A percentile compares a stretch with the other conserved stretches of the same genome.
These are phyloP conservation scores for Tenthredo mesomela DNA, from an alignment of 2,888 invertebrate species.

Conservation along the genomic window DNA sequence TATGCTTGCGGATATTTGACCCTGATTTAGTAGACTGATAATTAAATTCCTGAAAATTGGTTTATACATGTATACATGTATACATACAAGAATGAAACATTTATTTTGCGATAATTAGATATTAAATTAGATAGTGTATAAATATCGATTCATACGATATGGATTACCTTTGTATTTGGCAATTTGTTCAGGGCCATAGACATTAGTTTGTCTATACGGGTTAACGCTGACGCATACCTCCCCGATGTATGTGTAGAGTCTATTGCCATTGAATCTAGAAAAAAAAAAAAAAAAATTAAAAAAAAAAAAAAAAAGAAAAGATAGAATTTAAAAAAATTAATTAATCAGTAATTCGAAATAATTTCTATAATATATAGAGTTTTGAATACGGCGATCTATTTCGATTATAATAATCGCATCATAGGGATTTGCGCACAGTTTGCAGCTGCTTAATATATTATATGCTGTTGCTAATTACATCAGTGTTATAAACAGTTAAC, in stretches of 20 bases:
- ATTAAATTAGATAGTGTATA: background rate
- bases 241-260: slow-evolving; percentile 99
- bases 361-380: background rate
- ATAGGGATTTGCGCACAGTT: background rate
- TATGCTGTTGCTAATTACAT: background rate
- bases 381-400: background rate
- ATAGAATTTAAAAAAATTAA: background rate
- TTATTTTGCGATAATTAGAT: background rate
- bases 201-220: slow-evolving; percentile 95
- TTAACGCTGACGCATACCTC: slow-evolving; percentile 99
- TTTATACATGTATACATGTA: background rate
- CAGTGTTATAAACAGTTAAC: background rate
- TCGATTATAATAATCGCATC: background rate
- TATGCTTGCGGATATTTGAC: slow-evolving; percentile 3
- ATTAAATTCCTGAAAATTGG: background rate
- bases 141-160: slow-evolving; percentile 30
- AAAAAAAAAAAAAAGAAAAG: slow-evolving; percentile 57
- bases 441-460: too few species aligned
- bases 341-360: background rate
- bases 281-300: slow-evolving; percentile 69
- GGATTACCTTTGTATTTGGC: slow-evolving; percentile 90
- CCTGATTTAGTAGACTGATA: background rate
- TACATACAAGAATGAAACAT: background rate
- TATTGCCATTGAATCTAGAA: slow-evolving; percentile 92
- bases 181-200: slow-evolving; percentile 93